Evolutionary conservation across 30 jellyfish, hydroid and myxozoan species (phyloP).

Genomic region (Pseudorhiza aurosa): DNA sequence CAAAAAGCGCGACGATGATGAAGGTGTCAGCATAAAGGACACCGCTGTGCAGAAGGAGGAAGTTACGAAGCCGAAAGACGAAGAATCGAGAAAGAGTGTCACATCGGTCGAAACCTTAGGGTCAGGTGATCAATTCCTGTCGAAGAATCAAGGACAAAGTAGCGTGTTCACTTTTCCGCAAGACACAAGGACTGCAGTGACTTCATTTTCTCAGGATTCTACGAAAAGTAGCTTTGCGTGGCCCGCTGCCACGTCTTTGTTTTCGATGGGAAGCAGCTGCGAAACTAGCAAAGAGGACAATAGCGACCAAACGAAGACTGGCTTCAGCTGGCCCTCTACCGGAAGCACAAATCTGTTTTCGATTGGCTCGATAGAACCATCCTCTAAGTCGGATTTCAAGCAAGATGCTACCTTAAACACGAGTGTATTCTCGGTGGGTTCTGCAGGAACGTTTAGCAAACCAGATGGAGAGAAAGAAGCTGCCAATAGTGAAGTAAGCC

Average conservation of each 20-base stretch:
- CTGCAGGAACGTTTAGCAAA: not conserved
- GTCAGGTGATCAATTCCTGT: not conserved
- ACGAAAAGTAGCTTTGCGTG: no score
- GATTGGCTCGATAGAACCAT: not conserved
- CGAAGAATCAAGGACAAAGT: not conserved
- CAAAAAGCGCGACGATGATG: no score
- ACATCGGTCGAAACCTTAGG: not conserved
- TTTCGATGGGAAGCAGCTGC: no score
- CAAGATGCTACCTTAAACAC: not conserved
- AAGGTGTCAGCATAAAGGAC: not conserved
- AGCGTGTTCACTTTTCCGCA: no score
- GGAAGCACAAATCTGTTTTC: slow-evolving; percentile 9
- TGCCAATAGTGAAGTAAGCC: not conserved
- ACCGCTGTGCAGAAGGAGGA: not conserved
- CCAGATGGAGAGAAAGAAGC: not conserved
- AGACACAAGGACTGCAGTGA: no score
- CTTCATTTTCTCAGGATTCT: no score
- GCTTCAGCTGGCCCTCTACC: not conserved
- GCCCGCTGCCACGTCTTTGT: no score
- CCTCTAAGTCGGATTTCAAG: not conserved
- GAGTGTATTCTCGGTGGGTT: not conserved
- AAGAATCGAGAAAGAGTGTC: not conserved
- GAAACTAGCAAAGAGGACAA: not conserved
- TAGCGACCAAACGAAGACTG: no score
- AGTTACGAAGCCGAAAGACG: no score